These are phyloP conservation scores for Phaethon lepturus DNA, from an alignment of 2,113 vertebrate species.

Conservation along the genomic window DNA sequence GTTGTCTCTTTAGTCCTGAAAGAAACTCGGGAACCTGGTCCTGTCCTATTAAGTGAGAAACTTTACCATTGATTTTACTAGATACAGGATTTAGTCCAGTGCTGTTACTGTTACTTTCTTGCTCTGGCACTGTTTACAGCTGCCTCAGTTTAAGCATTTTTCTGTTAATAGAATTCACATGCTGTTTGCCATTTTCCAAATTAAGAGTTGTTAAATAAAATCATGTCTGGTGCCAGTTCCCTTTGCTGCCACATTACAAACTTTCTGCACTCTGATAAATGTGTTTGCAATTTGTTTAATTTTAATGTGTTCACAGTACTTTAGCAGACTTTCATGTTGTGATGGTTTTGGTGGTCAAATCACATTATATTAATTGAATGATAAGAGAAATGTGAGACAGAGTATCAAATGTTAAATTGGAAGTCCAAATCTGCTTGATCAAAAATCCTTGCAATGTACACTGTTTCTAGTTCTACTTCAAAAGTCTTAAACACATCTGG, in stretches of 20 bases:
- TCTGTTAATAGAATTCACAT: background rate
- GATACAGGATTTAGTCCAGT: background rate
- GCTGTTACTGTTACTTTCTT: background rate
- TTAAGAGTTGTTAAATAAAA: constrained; percentile 26
- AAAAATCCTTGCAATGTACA: background rate
- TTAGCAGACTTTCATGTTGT: background rate
- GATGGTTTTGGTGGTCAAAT: background rate
- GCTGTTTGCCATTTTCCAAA: background rate
- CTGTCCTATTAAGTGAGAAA: background rate
- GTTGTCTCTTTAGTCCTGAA: background rate
- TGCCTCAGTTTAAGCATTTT: background rate
- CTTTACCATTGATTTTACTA: background rate
- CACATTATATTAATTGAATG: background rate
- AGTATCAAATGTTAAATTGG: background rate
- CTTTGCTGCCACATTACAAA: background rate
- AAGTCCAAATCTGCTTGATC: background rate
- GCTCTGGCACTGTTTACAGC: background rate
- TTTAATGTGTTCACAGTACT: background rate
- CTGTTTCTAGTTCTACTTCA: background rate
- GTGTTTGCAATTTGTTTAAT: background rate
- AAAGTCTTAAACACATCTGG: background rate
- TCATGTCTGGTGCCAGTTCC: background rate
- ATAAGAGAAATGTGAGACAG: background rate
- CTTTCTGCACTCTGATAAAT: background rate
- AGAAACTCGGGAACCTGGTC: background rate